These are phyloP conservation scores for Lophius americanus DNA, from an alignment of 2,797 vertebrate genomes.

Conservation along the genomic window DNA sequence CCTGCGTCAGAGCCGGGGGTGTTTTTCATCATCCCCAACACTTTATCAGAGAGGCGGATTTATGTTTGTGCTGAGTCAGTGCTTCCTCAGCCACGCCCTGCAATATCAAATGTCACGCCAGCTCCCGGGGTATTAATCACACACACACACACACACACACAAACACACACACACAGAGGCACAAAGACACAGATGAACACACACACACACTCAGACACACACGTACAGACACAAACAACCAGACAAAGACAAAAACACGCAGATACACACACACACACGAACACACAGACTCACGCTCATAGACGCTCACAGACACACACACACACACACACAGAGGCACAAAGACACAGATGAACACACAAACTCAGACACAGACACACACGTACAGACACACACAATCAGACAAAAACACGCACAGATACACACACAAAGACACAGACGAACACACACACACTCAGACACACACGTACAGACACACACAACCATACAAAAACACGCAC, in stretches of 20 bases:
- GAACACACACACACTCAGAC: no score
- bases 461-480: no score
- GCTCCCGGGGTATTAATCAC: conserved; percentile 78
- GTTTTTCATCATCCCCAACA: conserved; percentile 54
- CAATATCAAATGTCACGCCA: conserved; percentile 78
- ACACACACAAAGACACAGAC: no score
- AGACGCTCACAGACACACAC: no score
- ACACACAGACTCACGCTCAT: no score
- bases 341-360: no score
- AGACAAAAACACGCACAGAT: no score
- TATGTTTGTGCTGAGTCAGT: conserved; percentile 73
- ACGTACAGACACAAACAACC: not conserved
- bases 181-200: not conserved
- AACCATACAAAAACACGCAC: no score
- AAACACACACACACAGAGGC: conserved; percentile 1
- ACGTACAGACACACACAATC: no score
- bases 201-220: conserved; percentile 4
- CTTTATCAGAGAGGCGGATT: conserved; percentile 69
- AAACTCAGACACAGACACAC: no score
- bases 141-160: conserved; percentile 25
- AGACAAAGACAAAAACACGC: not conserved
- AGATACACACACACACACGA: no score
- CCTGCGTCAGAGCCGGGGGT: conserved; percentile 35
- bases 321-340: no score
- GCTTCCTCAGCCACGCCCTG: conserved; percentile 45